phyloP scores from a whole-genome alignment of 1,140 invertebrate genomes.

The Drosophila hydei region DNA sequence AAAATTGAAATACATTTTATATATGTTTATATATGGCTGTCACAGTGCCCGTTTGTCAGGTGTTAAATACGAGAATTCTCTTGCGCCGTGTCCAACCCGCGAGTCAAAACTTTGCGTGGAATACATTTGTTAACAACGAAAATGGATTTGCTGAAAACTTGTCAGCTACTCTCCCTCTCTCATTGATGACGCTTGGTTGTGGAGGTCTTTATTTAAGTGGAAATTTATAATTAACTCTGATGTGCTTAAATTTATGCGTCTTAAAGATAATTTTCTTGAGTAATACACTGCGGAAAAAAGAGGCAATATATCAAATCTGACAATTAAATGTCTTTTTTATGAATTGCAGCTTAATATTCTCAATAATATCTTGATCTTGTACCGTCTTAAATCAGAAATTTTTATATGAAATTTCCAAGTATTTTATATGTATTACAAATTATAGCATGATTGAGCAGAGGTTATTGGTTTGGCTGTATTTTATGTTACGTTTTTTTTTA shows the following conservation, averaged over 20 bases:
- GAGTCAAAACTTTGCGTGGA: constrained; percentile 38
- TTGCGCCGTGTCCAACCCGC: constrained; percentile 17
- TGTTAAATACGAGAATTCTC: constrained; percentile 24
- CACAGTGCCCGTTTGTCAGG: constrained; percentile 41
- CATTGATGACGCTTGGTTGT: background rate
- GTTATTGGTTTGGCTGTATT: too few relatives aligned
- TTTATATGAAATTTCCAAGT: background rate
- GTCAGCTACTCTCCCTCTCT: background rate
- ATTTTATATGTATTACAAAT: too few relatives aligned
- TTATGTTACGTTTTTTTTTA: too few relatives aligned
- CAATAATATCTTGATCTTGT: background rate
- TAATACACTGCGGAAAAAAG: background rate
- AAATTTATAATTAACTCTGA: constrained; percentile 20
- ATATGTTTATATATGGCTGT: background rate
- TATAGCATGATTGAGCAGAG: too few relatives aligned
- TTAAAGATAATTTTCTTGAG: constrained; percentile 6
- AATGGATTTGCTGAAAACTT: constrained; percentile 41
- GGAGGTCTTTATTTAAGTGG: constrained; percentile 13
- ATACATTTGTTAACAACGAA: constrained; percentile 19
- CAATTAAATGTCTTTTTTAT: constrained; percentile 1
- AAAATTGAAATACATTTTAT: constrained; percentile 20
- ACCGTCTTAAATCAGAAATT: background rate
- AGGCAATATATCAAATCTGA: constrained; percentile 8
- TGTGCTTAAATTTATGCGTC: constrained; percentile 7
- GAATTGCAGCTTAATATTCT: background rate